Base-by-base conservation (phyloP, 2,888 invertebrate species). In the Drosophila birchii region DNA sequence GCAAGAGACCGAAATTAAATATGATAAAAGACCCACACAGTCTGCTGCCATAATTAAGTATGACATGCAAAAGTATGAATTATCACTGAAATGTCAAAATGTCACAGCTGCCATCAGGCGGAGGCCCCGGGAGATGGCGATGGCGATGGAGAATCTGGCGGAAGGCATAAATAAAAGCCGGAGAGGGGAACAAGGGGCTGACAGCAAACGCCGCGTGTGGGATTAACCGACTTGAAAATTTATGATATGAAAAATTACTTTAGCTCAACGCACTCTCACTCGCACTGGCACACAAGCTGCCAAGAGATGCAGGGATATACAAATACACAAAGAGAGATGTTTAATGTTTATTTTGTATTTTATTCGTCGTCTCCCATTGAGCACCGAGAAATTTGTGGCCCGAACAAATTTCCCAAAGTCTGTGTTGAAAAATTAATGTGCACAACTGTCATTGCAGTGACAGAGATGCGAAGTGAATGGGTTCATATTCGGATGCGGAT, bases 41-140 rank as follows among this genome's bases (percentile, higher is more conserved):
- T 78, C 85, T 87, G 87, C 81, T 86, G 84, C 77, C 90, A 88
- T 91, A 91, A 91, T 91, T 91, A 91, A 90, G 90, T 90, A 86
- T 91, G 91, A 90, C 91, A 91, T 86, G 90, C 90, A 90, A 90
- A 90, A 91, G 91, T 91, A 91, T 91, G 91, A 91, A 91, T 91
- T 91, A 91, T 91, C 91, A 90, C 90, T 88, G 86, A 90, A 81
- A 88, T 90, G 91, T 91, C 91, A 91, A 89, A 90, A 87, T 88
- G 81, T 88, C 86, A 87, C 85, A 85, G 82, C 84, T 79, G 85
- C 81, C 86, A 81, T 73, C 72, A 66, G 66, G 57, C 43, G 14
- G 41, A 47, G 81, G 73, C 51, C 51, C 51, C 51, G 80, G 71
- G 75, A 75, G 83, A 79, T 29, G 47, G 47, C n/a, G 82, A 73